These are phyloP conservation scores for Portunus trituberculatus DNA, from an alignment of 1,140 invertebrate species.

Conservation along the genomic window DNA sequence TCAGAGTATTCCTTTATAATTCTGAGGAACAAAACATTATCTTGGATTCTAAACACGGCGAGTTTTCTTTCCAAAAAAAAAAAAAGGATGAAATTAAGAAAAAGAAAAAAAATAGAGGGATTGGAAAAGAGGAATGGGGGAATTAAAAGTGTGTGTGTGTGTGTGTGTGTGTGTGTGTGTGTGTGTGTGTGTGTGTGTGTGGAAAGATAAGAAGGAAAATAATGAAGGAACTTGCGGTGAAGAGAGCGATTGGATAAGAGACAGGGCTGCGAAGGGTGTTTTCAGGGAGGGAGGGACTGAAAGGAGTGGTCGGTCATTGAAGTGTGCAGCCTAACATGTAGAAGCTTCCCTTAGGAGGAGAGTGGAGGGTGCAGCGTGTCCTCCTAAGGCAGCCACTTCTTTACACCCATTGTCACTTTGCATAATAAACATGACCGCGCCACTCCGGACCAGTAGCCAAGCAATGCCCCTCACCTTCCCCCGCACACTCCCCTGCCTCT, in stretches of 20 bases:
- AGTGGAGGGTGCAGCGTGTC: not conserved
- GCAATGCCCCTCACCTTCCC: not conserved
- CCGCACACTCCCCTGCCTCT: not conserved
- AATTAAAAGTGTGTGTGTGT: too few relatives aligned
- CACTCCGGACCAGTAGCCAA: not conserved
- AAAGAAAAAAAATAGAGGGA: too few relatives aligned
- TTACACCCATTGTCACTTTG: not conserved
- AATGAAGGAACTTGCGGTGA: too few relatives aligned
- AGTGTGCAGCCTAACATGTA: not conserved
- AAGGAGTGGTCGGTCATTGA: not conserved
- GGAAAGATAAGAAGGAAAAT: too few relatives aligned
- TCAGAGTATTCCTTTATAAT: too few relatives aligned
- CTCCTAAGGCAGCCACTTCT: not conserved
- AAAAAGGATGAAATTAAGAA: too few relatives aligned
- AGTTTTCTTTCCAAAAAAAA: too few relatives aligned
- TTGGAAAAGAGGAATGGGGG: too few relatives aligned
- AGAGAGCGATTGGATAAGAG: not conserved
- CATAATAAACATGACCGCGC: not conserved
- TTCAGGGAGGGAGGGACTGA: not conserved
- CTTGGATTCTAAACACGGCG: too few relatives aligned
- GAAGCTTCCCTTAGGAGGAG: not conserved
- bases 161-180: too few relatives aligned
- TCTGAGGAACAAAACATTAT: too few relatives aligned
- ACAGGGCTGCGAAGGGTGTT: not conserved
- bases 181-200: too few relatives aligned